Evolutionary conservation across 2,888 invertebrate genomes (phyloP).

Genomic region (Petrolisthes manimaculis): DNA sequence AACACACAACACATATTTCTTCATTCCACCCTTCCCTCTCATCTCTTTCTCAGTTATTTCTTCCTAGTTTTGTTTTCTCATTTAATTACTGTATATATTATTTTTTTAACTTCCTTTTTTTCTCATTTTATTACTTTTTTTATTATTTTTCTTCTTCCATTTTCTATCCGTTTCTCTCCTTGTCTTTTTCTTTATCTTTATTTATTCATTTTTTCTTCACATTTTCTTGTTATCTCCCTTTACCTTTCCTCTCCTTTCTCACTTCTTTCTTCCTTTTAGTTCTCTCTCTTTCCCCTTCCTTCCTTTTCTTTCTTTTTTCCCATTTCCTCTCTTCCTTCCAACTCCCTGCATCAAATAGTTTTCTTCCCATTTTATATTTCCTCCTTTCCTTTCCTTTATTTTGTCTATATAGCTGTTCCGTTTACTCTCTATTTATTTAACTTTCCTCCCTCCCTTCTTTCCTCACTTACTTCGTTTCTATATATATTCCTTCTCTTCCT

Average conservation of each 20-base stretch:
- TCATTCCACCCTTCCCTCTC: too few species aligned
- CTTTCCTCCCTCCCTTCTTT: not conserved
- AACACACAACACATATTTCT: too few species aligned
- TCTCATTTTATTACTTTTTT: too few species aligned
- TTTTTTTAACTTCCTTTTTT: too few species aligned
- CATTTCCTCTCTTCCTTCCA: not conserved
- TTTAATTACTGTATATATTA: too few species aligned
- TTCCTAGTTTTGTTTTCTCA: too few species aligned
- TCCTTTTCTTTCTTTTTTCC: not conserved
- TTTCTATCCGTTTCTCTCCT: too few species aligned
- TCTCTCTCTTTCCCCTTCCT: constrained; percentile 24
- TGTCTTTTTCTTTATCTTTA: too few species aligned
- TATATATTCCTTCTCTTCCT: not conserved
- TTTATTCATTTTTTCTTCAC: too few species aligned
- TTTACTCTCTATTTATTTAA: not conserved
- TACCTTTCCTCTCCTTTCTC: not conserved
- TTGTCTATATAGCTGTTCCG: not conserved
- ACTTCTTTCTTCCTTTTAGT: not conserved
- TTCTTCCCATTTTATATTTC: not conserved
- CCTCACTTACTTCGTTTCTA: not conserved
- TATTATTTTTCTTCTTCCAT: too few species aligned
- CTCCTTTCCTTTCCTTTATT: constrained; percentile 22
- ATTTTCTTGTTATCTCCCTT: too few species aligned
- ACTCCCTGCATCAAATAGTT: not conserved
- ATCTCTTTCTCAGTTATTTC: too few species aligned